Base-by-base conservation (phyloP, 1,140 invertebrate species). In the Temnothorax longispinosus region DNA sequence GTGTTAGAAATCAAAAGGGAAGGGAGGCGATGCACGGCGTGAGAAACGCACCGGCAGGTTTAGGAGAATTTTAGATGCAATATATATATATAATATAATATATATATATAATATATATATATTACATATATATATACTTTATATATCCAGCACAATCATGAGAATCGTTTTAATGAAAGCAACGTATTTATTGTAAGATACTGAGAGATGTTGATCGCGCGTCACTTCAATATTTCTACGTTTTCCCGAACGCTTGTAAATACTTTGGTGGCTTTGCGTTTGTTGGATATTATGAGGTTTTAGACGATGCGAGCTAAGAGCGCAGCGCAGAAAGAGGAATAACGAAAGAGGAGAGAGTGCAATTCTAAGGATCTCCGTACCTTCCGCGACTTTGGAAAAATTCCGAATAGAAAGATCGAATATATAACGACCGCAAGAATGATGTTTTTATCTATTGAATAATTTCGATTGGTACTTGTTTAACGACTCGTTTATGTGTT, bases 91-190 rank as follows among this genome's bases (percentile, higher is more conserved):
- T 21, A 21, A 21, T 21, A 21, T 21, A 21, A 21, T 21, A 21
- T 78, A 85, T 86, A 54, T 38, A 60, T 56, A 56, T 21, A 58
- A 81, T 27, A 27, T 27, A 27, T 27, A 27, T 27, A 27, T 75
- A 75, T 69, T 21, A 21, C 21, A 85, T 75, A 75, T 69, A 85
- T 13, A 82, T 77, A 77, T 50, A 82, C 84, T 88, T 85, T 91
- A 84, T 91, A 90, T 92, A 88, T 86, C 52, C 86, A 90, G 89
- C 89, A 90, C 89, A 90, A 87, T 89, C 88, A 89, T 89, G 75
- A 81, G 27, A 90, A 88, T 90, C 76, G 87, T 90, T 81, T 90
- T 77, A 88, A 86, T 72, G 72, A 88, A 62, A 81, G 71, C 82
- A 88, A 90, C 89, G 71, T 90, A 90, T 90, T 88, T 90, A 90